Conservation (phyloP, 1,140 invertebrate species). For the Achroia grisella region DNA sequence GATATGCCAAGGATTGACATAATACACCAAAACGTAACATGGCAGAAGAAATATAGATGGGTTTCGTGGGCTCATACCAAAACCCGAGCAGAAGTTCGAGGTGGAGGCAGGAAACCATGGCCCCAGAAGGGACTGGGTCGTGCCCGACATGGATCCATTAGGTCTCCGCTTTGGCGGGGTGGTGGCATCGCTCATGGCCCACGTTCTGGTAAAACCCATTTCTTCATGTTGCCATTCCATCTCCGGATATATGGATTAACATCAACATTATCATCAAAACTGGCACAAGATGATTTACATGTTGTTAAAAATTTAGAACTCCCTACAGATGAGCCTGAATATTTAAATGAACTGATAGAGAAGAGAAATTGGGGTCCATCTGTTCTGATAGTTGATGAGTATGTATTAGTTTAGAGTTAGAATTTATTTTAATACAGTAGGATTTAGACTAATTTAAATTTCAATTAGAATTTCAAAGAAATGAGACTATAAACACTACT, state of each 20-base stretch:
- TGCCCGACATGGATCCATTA: slow-evolving; percentile 92
- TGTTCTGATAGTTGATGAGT: slow-evolving; percentile 95
- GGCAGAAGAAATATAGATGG: slow-evolving; percentile 90
- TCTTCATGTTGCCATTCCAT: slow-evolving; percentile 92
- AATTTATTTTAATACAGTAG: too few species aligned
- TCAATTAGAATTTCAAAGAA: too few species aligned
- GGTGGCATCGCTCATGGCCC: slow-evolving; percentile 93
- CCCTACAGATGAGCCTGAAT: slow-evolving; percentile 87
- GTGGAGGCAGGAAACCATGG: slow-evolving; percentile 94
- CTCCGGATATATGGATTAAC: slow-evolving; percentile 86
- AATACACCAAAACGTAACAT: slow-evolving; percentile 89
- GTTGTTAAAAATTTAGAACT: slow-evolving; percentile 91
- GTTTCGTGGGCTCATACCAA: slow-evolving; percentile 85
- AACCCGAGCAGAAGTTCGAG: slow-evolving; percentile 87
- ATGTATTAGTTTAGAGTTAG: too few species aligned
- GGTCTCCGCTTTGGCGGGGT: slow-evolving; percentile 87
- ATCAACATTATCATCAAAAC: slow-evolving; percentile 89
- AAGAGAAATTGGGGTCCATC: slow-evolving; percentile 95
- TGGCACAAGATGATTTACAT: slow-evolving; percentile 96
- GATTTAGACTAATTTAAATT: too few species aligned
- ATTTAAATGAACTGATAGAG: slow-evolving; percentile 86
- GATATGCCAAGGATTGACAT: slow-evolving; percentile 90
- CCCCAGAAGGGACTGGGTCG: slow-evolving; percentile 94
- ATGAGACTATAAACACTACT: too few species aligned
- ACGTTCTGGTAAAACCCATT: slow-evolving; percentile 89